Base-by-base conservation (phyloP, 2,797 vertebrate species). In the Adrianichthys oophorus region DNA sequence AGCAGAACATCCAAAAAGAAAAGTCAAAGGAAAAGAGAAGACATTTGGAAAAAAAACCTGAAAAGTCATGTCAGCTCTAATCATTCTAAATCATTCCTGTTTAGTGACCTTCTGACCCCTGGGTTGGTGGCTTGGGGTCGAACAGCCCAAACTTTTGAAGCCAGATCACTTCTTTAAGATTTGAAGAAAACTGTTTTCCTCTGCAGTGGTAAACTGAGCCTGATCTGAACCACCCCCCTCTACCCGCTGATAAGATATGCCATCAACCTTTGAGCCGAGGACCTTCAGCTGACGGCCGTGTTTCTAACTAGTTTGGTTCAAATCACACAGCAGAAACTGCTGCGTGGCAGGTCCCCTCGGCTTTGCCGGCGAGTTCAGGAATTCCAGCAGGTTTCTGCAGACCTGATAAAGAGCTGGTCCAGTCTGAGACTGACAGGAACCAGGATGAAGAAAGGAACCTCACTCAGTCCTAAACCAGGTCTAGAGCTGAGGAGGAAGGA, bases 401-500 rank as follows among this genome's bases (percentile, higher is more conserved):
- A 15, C 53, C 49, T 23, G 7, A 43, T 26, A 5, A 8, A 12
- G 6, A 10, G 0, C 41, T 61, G 54, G 42, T 6, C 13, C 19
- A n/a, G 14, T 42, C 23, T 0, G 4, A 57, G 26, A 13, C 4
- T 40, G 2, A n/a, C 29, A 10, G 41, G 10, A 15, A 32, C n/a
- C 17, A 82, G 59, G 52, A 88, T 86, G 84, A 76, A 74, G 51
- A 75, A 41, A 50, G 16, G 37, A 2, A 57, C 42, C 18, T 7
- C 23, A 19, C 13, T 26, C 50, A 8, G 72, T 74, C 3, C 24
- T 46, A 7, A 81, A 52, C 47, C 58, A 29, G 82, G 63, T 29
- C 49, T 88, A 41, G 81, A 89, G 55, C 57, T 90, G 59, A 75
- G 89, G 65, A 60, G 78, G 69, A 83, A 57, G 1, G 67, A 59